Base-by-base conservation (phyloP, 1,140 invertebrate genomes). In the Conus ventricosus region DNA sequence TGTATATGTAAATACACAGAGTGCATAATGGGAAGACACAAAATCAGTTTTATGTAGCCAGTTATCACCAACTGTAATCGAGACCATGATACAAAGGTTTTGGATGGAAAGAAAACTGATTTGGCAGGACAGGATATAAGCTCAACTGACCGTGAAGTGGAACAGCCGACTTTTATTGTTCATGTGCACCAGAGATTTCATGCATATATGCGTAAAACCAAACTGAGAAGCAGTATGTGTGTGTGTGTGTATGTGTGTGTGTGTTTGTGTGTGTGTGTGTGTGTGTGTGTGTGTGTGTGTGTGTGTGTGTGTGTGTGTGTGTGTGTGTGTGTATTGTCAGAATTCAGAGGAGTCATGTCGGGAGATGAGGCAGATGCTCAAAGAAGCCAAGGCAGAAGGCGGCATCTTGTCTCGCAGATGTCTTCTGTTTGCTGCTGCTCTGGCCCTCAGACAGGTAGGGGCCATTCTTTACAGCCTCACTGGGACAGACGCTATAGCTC, bases 371-470 rank as follows among this genome's bases (percentile, higher is more conserved):
- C 6, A 13, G 25, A 10, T 78, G 25, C 5, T 87, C 15, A 23
- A 80, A 15, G 75, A 78, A 80, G 71, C 67, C 51, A 55, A 15
- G 51, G n/a, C 4, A 57, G 85, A 67, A 80, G 71, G 60, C 27
- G n/a, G n/a, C n/a, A 6, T 7, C 4, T n/a, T 87, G 67, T 87
- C 85, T 55, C 67, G 85, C n/a, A 54, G 85, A 5, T 76, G 27
- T 57, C 71, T 78, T 17, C 85, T 87, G 0, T 87, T 85, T 87
- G 85, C 71, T 25, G 85, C 75, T 13, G 75, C 23, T 54, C 75
- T 87, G 67, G 85, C 85, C n/a, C 54, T 87, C 53, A 87, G 25
- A 17, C 85, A 87, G 85, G 75, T 87, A 54, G 5, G 20, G n/a
- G 27, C n/a, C n/a, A 10, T 23, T 23, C 75, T 63, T 63, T 4